Percentiles rank a stretch among this genome's conserved stretches.
Evolutionary conservation across 2,888 invertebrate genomes (phyloP).

Genomic region (Campopleginae sp.): DNA sequence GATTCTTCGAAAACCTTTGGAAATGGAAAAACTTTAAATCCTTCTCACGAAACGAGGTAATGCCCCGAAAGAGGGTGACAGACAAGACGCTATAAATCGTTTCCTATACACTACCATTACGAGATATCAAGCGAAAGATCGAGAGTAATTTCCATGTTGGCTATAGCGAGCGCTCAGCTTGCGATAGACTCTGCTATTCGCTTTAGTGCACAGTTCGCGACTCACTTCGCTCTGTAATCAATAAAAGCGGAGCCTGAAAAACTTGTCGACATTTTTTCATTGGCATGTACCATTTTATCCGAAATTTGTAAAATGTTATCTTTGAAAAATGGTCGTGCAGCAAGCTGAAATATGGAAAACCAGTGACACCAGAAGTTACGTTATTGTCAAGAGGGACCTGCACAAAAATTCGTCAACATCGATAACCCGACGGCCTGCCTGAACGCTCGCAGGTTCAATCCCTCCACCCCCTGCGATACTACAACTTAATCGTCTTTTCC

Average conservation of each 20-base stretch:
- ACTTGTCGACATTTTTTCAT: not conserved
- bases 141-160: not conserved
- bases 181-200: not conserved
- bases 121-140: not conserved
- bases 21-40: slow-evolving; percentile 60
- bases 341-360: not conserved
- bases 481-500: slow-evolving; percentile 37
- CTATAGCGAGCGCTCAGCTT: not conserved
- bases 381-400: not conserved
- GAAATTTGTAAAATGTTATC: not conserved
- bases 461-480: too few relatives aligned
- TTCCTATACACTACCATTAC: slow-evolving; percentile 4
- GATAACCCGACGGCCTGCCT: not conserved
- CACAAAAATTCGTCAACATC: not conserved
- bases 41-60: slow-evolving; percentile 13
- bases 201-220: not conserved
- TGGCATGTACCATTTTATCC: not conserved
- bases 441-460: not conserved
- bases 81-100: slow-evolving; percentile 22
- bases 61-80: slow-evolving; percentile 2
- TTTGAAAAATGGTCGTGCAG: not conserved
- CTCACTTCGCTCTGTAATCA: not conserved
- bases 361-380: not conserved
- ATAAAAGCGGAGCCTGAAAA: not conserved
- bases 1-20: slow-evolving; percentile 46